Conservation (phyloP, 2,113 vertebrate genomes). For the Leptosomus discolor region DNA sequence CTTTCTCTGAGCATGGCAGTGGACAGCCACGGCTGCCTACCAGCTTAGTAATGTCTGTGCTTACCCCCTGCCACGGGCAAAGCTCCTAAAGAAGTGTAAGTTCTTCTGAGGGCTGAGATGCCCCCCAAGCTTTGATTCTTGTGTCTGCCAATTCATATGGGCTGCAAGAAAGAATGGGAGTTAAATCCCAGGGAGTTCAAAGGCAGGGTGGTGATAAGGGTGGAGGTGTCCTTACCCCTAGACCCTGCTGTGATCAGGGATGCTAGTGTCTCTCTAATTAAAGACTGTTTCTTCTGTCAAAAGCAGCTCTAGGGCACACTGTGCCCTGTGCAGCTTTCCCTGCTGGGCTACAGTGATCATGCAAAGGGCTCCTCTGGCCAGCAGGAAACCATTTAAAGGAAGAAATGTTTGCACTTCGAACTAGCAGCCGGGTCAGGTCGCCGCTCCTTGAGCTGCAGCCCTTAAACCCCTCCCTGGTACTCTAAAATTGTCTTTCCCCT, state of each 20-base stretch:
- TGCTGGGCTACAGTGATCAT: background rate
- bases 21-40: rapidly evolving
- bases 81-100: background rate
- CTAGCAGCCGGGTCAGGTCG: background rate
- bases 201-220: background rate
- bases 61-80: background rate
- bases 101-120: background rate
- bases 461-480: background rate
- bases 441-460: background rate
- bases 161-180: background rate
- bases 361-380: background rate
- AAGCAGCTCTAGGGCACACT: background rate
- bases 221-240: background rate
- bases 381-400: background rate
- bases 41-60: background rate
- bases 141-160: rapidly evolving
- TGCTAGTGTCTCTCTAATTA: background rate
- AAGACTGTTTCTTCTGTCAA: background rate
- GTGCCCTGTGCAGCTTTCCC: background rate
- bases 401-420: background rate
- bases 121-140: background rate
- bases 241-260: background rate
- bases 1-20: rapidly evolving
- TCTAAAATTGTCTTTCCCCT: background rate
- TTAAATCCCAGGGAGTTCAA: background rate